Percentiles rank a stretch among this genome's conserved stretches.
phyloP scores from a whole-genome alignment of 23 tunicate species.

The Diplosoma virens region DNA sequence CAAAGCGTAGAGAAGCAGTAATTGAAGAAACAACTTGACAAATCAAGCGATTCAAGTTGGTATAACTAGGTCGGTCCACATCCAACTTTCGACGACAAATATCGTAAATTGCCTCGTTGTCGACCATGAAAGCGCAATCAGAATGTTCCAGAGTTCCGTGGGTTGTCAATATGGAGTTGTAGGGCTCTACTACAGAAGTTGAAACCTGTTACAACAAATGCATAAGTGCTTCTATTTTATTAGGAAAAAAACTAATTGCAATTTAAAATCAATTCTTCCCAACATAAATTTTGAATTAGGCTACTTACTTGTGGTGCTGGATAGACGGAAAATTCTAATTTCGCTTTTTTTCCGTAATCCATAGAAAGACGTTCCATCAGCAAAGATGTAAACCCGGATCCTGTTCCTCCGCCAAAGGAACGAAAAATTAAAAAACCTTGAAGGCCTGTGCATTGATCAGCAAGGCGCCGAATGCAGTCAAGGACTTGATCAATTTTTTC shows the following conservation, averaged over 20 bases:
- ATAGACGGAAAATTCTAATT: conserved; percentile 43
- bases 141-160: conserved; percentile 40
- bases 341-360: conserved; percentile 54
- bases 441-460: conserved; percentile 49
- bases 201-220: no score
- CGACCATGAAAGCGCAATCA: conserved; percentile 51
- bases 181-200: conserved; percentile 46
- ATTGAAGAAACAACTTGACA: conserved; percentile 67
- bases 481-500: conserved; percentile 24
- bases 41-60: conserved; percentile 44
- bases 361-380: conserved; percentile 53
- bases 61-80: conserved; percentile 51
- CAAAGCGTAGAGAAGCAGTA: conserved; percentile 65
- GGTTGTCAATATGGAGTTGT: conserved; percentile 39
- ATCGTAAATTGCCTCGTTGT: conserved; percentile 32
- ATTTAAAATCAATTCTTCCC: no score
- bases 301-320: conserved; percentile 52
- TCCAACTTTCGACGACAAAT: conserved; percentile 4
- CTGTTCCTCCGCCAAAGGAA: conserved; percentile 59
- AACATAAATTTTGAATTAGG: no score
- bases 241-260: no score
- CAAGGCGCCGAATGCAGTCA: conserved; percentile 29
- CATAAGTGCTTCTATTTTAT: no score
- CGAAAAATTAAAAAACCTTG: conserved; percentile 53
- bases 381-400: conserved; percentile 51